Conservation (phyloP, 2,888 invertebrate species). For the Orthosia cruda region DNA sequence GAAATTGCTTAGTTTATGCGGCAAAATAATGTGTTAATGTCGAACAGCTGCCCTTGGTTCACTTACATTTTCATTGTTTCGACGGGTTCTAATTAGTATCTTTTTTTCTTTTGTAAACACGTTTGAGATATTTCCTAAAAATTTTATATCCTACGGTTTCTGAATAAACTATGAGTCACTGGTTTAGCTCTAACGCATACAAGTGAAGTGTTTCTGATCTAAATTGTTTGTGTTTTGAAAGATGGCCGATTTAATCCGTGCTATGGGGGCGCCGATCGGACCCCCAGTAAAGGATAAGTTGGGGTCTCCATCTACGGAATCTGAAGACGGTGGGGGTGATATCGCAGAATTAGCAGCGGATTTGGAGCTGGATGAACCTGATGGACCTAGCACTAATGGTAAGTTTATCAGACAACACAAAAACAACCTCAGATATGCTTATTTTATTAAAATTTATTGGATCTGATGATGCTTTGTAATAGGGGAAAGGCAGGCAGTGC, state of each 20-base stretch:
- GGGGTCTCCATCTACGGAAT: constrained; percentile 96
- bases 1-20: constrained; percentile 16
- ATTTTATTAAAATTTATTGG: background rate
- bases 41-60: constrained; percentile 4
- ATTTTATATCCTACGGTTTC: constrained; percentile 52
- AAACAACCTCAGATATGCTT: background rate
- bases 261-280: constrained; percentile 93
- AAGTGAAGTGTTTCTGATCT: constrained; percentile 64
- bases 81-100: constrained; percentile 22
- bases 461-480: constrained; percentile 35
- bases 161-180: constrained; percentile 84
- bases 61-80: constrained; percentile 2
- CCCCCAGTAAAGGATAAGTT: constrained; percentile 94
- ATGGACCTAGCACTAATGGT: constrained; percentile 93
- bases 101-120: constrained; percentile 79
- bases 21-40: constrained; percentile 24
- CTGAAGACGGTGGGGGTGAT: constrained; percentile 95
- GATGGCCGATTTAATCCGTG: constrained; percentile 94
- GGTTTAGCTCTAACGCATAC: constrained; percentile 62
- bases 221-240: constrained; percentile 69
- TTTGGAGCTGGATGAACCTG: constrained; percentile 94
- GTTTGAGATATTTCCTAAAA: constrained; percentile 71
- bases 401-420: constrained; percentile 45
- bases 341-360: constrained; percentile 93
- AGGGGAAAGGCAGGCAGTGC: constrained; percentile 94